Conservation (phyloP, 2,113 vertebrate genomes). For the Anseranas semipalmata region DNA sequence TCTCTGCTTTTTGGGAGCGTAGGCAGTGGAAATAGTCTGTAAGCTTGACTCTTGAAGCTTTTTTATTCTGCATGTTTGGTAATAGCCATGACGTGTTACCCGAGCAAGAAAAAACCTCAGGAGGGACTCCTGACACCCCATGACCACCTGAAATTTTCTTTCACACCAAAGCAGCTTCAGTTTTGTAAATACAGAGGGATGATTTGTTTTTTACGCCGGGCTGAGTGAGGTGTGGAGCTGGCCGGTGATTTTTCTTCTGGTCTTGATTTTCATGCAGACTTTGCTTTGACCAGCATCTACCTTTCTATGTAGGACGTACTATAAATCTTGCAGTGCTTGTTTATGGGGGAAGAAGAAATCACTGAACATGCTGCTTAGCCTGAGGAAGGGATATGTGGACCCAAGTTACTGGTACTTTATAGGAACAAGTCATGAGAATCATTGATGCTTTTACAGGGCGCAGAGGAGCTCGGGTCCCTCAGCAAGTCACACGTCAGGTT, state of each 20-base stretch:
- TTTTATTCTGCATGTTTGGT: neutral
- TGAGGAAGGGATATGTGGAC: neutral
- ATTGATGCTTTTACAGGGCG: neutral
- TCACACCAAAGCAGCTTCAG: neutral
- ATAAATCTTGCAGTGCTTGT: neutral
- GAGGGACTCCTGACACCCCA: neutral
- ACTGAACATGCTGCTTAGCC: neutral
- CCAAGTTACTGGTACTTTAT: neutral
- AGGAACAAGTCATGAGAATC: neutral
- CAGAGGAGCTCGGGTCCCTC: neutral
- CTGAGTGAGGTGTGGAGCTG: neutral
- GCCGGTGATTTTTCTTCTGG: neutral
- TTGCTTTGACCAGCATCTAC: neutral
- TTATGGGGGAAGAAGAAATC: neutral
- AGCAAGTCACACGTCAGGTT: rapidly evolving
- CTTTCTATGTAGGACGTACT: neutral
- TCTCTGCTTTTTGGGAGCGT: neutral
- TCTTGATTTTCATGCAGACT: neutral
- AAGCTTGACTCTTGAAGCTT: neutral
- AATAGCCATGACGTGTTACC: neutral
- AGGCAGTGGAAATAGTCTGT: neutral
- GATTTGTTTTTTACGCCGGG: neutral
- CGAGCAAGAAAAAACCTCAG: neutral
- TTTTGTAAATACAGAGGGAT: neutral
- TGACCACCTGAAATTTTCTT: neutral